These are phyloP conservation scores for Athene cunicularia DNA, from an alignment of 2,113 vertebrate genomes.

Conservation along the genomic window DNA sequence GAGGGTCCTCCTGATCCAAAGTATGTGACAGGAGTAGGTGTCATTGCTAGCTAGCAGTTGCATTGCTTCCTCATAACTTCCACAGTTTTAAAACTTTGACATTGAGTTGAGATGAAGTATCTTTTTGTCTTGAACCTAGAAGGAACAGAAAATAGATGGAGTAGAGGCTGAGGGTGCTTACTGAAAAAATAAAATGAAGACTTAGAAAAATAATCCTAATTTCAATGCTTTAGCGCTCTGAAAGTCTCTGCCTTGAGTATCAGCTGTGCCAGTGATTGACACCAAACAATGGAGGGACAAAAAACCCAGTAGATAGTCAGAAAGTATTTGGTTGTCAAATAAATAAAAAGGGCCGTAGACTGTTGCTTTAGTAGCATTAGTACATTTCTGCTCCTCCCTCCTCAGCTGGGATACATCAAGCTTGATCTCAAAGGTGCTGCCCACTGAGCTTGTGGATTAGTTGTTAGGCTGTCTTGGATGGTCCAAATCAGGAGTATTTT, in stretches of 20 bases:
- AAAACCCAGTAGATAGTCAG: background rate
- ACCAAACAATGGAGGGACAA: background rate
- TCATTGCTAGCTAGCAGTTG: background rate
- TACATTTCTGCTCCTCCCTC: background rate
- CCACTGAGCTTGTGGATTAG: background rate
- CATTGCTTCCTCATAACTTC: background rate
- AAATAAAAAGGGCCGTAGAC: background rate
- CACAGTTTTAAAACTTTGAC: background rate
- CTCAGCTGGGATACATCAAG: background rate
- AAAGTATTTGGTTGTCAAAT: background rate
- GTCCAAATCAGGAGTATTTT: background rate
- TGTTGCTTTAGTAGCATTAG: background rate
- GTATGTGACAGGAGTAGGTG: fast-evolving
- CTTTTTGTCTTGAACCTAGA: background rate
- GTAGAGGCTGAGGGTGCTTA: background rate
- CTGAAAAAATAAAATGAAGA: slow-evolving; percentile 10
- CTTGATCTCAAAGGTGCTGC: background rate
- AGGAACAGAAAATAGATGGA: background rate
- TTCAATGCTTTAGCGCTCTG: slow-evolving; percentile 25
- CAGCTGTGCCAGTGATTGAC: background rate
- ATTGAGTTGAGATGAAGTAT: background rate
- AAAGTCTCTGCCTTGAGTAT: slow-evolving; percentile 23
- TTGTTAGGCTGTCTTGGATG: background rate
- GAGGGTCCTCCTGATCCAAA: background rate
- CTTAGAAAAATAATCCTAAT: slow-evolving; percentile 45